Conservation (phyloP, 2,888 invertebrate species). For the Phengaris arion region DNA sequence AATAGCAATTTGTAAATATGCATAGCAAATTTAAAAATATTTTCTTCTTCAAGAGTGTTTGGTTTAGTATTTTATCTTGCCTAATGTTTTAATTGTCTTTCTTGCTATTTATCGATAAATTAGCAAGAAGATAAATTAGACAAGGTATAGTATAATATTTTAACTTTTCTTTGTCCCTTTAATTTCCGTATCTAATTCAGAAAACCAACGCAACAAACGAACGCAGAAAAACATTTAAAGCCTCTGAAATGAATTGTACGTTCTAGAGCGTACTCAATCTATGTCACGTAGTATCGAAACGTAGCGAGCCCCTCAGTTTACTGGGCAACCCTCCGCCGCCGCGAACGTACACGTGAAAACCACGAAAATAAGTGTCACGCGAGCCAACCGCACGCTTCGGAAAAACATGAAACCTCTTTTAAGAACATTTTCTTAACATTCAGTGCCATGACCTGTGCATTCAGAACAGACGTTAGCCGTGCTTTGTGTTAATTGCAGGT, state of each 20-base stretch:
- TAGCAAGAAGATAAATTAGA: no score
- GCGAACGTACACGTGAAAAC: not conserved
- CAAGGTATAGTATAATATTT: no score
- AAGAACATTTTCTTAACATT: constrained; percentile 21
- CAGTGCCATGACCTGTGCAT: constrained; percentile 49
- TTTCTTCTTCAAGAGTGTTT: no score
- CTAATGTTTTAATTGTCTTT: no score
- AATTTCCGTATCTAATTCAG: no score
- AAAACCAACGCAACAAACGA: no score
- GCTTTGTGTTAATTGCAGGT: constrained; percentile 49
- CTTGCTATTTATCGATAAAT: no score
- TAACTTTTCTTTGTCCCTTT: no score
- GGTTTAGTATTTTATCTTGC: no score
- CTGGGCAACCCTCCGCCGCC: not conserved
- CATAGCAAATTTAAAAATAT: no score
- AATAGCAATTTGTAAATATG: no score
- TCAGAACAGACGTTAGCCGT: constrained; percentile 34
- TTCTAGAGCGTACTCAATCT: constrained; percentile 47
- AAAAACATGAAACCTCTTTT: constrained; percentile 33
- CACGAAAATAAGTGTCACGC: constrained; percentile 1
- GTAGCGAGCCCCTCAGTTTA: constrained; percentile 62
- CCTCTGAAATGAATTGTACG: constrained; percentile 21
- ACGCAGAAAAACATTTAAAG: no score
- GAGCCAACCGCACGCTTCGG: constrained; percentile 37
- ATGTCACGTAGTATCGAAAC: constrained; percentile 64